Evolutionary conservation across 35 echinoderm and acorn worm genomes (phyloP), one percentile per base, ranked within the genome.

Genomic region (Ophioderma brevispina): DNA sequence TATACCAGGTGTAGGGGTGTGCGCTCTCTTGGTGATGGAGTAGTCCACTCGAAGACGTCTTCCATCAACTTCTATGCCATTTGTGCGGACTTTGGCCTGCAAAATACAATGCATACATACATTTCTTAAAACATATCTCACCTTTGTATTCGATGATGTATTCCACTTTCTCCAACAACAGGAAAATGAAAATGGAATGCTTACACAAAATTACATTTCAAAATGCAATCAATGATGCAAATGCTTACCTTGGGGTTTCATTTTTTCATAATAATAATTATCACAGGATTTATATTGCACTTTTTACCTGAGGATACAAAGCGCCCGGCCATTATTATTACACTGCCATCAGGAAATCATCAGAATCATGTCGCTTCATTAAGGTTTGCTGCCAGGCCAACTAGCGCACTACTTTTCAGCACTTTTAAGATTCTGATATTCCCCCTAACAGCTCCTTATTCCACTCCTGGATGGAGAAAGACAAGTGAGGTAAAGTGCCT

Each of bases 1-100:
- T 83, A 99, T 92, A 0, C 97, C 97, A 78, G 96, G 96, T 46
- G 97, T 99, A 0, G 97, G 97, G 28, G 97, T 99, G 84, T 99
- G 97, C 0, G 97, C 93, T 85, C 97, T 31, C 64, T 94, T 92
- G 28, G 97, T 99, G 23, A 99, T 99, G 32, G 97, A 99, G 36
- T 88, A 99, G 63, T 99, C 97, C 23, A 99, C 97, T 15, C 97
- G 32, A 64, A 99, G 95, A 31, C 97, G 82, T 30, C 97, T 82
- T 18, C 97, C 97, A 64, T 99, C 97, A 25, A 99, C 70, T 75
- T 99, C 97, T 42, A 91, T 99, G 33, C 97, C 97, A 70, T 93
- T 91, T 1, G 97, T 99, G 17, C 94, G 91, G 1, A 86, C 82
- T 79, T 95, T 95, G 35, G 97, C 97, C 94, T 99, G 84, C 10